Evolutionary conservation across 2,888 invertebrate species (phyloP), one percentile per base, ranked within the genome.

Genomic region (Drosophila infuscata): DNA sequence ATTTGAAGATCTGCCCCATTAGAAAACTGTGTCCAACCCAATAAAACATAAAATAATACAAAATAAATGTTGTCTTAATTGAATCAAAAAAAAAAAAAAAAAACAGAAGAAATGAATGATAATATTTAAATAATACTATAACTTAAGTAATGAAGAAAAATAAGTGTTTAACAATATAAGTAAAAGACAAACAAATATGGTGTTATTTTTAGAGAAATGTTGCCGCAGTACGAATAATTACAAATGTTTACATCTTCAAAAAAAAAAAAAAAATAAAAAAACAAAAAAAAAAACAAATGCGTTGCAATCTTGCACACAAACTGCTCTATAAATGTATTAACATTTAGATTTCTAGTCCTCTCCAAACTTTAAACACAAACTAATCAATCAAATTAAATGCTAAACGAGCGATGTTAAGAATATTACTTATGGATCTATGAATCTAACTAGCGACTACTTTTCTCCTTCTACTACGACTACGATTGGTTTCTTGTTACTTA

Each of bases 151-250:
- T 59, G 43, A 46, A 35, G 49, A 53, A 29, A 35, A 46, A 35
- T 36, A 43, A 49, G 41, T 11, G 15, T 30, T 49, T 25, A 74
- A 56, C 58, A 43, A 78, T 73, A 52, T 63, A 48, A 49, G 6
- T 56, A 63, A 66, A 51, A 29, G 33, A 6, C 59, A 54, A 53
- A 54, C 15, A 70, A 51, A 69, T 25, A 73, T 67, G 72, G 73
- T 74, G 79, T 89, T 85, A 85, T 85, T 85, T 85, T 85, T 85
- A 80, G 89, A 85, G 69, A 84, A 89, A 76, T 80, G 89, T 89
- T 89, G 70, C 68, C 61, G 61, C 73, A 67, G 61, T 61, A 69
- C 52, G 76, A 60, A 63, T 41, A 69, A 41, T 62, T 54, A 60
- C 49, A n/a, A 67, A 57, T 68, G 59, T 59, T 77, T 68, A 68